Conservation (phyloP, 1,140 invertebrate genomes). For the Holotrichia oblita region DNA sequence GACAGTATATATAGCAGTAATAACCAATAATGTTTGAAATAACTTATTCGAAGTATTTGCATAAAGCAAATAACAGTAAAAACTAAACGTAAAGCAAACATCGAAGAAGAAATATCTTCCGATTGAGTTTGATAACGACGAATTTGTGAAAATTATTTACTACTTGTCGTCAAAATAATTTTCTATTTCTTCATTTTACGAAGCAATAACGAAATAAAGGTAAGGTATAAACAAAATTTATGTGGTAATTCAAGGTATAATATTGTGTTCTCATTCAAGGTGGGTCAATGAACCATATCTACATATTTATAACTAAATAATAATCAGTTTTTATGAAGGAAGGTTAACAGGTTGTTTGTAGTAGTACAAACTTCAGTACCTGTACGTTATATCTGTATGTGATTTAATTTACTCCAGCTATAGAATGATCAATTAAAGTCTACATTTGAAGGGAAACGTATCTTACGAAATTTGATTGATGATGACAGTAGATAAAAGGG, state of each 20-base stretch:
- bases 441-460: neutral
- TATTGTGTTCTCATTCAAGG: slow-evolving; percentile 18
- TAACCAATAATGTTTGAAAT: slow-evolving; percentile 28
- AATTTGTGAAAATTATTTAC: slow-evolving; percentile 9
- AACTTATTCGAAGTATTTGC: neutral
- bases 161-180: neutral
- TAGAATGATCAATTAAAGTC: neutral
- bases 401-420: neutral
- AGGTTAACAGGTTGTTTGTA: slow-evolving; percentile 16
- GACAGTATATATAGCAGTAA: neutral
- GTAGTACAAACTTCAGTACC: neutral
- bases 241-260: slow-evolving; percentile 2
- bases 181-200: slow-evolving; percentile 18
- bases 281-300: slow-evolving; percentile 25
- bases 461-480: too few species aligned
- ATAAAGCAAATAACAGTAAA: neutral
- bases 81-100: neutral
- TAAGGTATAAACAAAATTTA: slow-evolving; percentile 1
- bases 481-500: too few species aligned
- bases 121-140: neutral
- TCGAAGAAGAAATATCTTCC: neutral
- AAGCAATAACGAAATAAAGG: neutral
- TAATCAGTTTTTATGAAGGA: slow-evolving; percentile 1
- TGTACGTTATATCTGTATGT: neutral
- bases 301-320: slow-evolving; percentile 35